A percentile compares a stretch with the other conserved stretches of the same genome.
These are phyloP conservation scores for Tetrax tetrax DNA, from an alignment of 2,113 vertebrate species.

Conservation along the genomic window DNA sequence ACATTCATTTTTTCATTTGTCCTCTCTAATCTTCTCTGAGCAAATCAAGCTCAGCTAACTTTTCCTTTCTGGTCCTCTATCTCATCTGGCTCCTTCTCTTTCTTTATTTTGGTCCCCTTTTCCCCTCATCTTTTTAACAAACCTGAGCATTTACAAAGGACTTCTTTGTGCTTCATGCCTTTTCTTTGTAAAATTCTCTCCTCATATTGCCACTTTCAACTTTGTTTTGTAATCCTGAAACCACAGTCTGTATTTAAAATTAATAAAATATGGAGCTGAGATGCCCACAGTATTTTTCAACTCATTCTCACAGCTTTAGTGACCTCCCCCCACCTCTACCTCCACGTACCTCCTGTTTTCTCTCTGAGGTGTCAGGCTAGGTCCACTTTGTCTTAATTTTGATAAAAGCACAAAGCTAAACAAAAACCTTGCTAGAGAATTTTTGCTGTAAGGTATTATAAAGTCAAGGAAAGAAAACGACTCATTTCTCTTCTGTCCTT, in stretches of 20 bases:
- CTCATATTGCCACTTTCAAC: fast-evolving
- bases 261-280: neutral
- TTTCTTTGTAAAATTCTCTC: neutral
- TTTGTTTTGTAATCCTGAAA: neutral
- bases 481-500: neutral
- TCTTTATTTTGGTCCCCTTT: neutral
- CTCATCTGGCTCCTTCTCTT: neutral
- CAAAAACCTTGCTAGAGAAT: neutral
- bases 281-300: neutral
- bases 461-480: neutral
- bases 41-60: neutral
- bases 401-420: neutral
- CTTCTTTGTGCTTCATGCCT: neutral
- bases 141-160: neutral
- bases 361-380: neutral
- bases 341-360: neutral
- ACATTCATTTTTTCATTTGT: neutral
- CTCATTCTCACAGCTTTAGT: neutral
- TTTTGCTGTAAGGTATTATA: neutral
- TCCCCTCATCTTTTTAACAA: neutral
- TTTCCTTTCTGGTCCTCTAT: neutral
- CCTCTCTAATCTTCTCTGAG: neutral
- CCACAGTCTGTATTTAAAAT: neutral
- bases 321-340: neutral
- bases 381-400: neutral